Evolutionary conservation across 2,113 vertebrate species (phyloP), one percentile per base, ranked within the genome.

Genomic region (Thunnus thynnus): DNA sequence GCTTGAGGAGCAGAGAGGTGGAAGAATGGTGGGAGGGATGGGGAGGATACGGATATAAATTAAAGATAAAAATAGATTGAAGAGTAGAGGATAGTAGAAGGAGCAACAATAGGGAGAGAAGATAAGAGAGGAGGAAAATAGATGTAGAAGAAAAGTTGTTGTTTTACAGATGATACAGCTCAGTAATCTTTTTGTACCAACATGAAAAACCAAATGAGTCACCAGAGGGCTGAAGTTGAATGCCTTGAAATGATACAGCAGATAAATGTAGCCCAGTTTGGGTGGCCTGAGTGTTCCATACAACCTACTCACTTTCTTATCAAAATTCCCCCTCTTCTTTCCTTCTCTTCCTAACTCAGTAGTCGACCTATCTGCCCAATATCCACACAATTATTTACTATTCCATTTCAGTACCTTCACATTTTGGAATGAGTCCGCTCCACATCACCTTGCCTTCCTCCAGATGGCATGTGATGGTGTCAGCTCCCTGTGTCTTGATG

Each of bases 401-500:
- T 58, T 86, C 36, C 50, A 70, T 73, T 72, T 63, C 54, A 55
- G 18, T 93, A 99, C 98, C 98, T 97, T 99, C 98, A 94, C 98
- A 99, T 88, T 95, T 97, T 27, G 98, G 98, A 88, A 99, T 99
- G 48, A 96, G 96, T 55, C 98, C 97, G 79, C 97, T 98, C 98
- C 98, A 99, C 97, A 97, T 98, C 63, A 99, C 97, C 91, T 97
- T 98, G 50, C 96, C 96, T 80, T 97, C 97, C 89, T 97, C 94
- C 86, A 98, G 88, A 81, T 97, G 96, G 72, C 98, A 99, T n/a
- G 96, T 96, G 80, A 99, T 97, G 86, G 97, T 99, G 95, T 99
- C 97, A 44, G 97, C 96, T 76, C 98, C 98, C 86, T 99, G 98
- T 12, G 97, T 99, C 96, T 98, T 99, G 88, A 99, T 99, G 94